phyloP scores from a whole-genome alignment of 2,113 vertebrate species.

The Callorhinus ursinus region DNA sequence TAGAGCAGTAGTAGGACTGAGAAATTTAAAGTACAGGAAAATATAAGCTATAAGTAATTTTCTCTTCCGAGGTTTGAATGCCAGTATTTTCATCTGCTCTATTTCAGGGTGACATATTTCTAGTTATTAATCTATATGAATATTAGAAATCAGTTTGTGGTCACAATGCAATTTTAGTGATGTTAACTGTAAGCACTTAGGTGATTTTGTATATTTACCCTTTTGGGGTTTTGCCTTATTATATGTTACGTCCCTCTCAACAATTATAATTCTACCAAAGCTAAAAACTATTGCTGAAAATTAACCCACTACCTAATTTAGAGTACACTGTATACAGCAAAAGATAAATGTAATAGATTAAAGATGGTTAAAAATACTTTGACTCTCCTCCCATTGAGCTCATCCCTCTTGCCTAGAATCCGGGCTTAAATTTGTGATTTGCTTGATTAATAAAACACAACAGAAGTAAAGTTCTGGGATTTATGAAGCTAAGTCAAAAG shows the following conservation, averaged over 20 bases:
- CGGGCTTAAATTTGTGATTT: slow-evolving; percentile 10
- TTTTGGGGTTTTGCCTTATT: background rate
- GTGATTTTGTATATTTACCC: background rate
- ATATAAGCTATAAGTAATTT: slow-evolving; percentile 41
- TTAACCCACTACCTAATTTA: background rate
- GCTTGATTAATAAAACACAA: background rate
- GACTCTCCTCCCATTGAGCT: background rate
- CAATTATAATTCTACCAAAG: background rate
- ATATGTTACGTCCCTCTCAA: background rate
- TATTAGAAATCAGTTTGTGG: background rate
- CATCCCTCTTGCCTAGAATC: background rate
- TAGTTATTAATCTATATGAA: background rate
- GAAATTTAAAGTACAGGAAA: slow-evolving; percentile 24
- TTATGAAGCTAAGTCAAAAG: background rate
- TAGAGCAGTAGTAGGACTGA: slow-evolving; percentile 13
- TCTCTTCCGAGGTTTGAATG: slow-evolving; percentile 24
- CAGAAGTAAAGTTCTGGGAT: background rate
- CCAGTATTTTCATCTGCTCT: background rate
- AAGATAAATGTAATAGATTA: background rate
- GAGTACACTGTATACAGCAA: background rate
- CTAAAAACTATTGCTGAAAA: background rate
- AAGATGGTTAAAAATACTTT: background rate
- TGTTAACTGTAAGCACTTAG: background rate
- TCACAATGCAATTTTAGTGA: background rate
- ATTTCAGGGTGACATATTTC: background rate